phyloP scores from a whole-genome alignment of 2,888 invertebrate genomes.

The Noctua fimbriata region DNA sequence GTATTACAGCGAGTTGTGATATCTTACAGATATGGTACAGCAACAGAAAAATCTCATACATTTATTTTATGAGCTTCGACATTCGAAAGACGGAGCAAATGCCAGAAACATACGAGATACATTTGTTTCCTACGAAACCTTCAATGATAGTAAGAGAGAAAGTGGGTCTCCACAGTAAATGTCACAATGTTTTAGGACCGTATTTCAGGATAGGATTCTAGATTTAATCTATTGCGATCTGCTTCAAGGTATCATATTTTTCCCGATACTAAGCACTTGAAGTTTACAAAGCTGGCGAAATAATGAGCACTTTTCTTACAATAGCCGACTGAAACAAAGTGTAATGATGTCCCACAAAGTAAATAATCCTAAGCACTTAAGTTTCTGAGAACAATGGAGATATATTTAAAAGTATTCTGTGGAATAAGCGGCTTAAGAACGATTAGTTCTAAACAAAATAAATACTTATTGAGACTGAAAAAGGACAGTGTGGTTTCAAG shows the following conservation, averaged over 20 bases:
- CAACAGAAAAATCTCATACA: slow-evolving; percentile 32
- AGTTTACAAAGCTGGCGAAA: slow-evolving; percentile 41
- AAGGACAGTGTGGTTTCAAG: neutral
- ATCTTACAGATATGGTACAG: slow-evolving; percentile 1
- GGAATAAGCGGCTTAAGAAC: neutral
- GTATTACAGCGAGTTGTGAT: neutral
- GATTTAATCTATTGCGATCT: slow-evolving; percentile 32
- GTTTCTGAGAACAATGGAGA: neutral
- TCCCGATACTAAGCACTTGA: slow-evolving; percentile 28
- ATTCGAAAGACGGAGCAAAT: slow-evolving; percentile 26
- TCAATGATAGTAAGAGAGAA: neutral
- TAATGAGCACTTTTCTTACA: slow-evolving; percentile 39
- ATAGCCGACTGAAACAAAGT: neutral
- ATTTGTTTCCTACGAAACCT: slow-evolving; percentile 23
- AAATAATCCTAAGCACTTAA: slow-evolving; percentile 2
- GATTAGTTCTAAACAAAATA: neutral
- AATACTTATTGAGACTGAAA: neutral
- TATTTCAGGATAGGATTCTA: slow-evolving; percentile 5
- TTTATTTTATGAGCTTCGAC: slow-evolving; percentile 32
- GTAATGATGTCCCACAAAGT: slow-evolving; percentile 25
- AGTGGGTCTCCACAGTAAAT: slow-evolving; percentile 29
- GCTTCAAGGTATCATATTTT: slow-evolving; percentile 32
- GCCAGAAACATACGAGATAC: slow-evolving; percentile 13
- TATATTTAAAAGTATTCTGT: slow-evolving; percentile 8
- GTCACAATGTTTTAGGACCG: slow-evolving; percentile 31